Percentiles rank a stretch among this genome's conserved stretches.
phyloP scores from a whole-genome alignment of 2,888 invertebrate species.

The Acheta domesticus region DNA sequence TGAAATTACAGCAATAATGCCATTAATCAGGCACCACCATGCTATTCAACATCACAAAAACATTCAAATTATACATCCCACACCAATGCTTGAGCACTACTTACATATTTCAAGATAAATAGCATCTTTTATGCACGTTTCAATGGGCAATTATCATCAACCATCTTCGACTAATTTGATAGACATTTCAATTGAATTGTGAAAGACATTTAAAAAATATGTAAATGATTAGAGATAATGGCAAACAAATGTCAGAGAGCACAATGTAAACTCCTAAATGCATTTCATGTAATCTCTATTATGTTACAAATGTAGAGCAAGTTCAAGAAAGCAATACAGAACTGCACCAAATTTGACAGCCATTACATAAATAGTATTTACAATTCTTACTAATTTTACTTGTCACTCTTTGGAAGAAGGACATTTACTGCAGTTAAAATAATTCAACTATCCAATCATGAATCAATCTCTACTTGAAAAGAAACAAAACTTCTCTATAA shows the following conservation, averaged over 20 bases:
- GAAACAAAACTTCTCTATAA: too few species aligned
- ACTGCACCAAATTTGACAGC: background rate
- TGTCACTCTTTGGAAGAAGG: too few species aligned
- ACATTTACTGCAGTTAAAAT: too few species aligned
- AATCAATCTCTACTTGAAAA: too few species aligned
- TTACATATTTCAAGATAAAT: background rate
- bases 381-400: too few species aligned
- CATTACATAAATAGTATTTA: too few species aligned
- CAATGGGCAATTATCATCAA: background rate
- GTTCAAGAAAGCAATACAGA: background rate
- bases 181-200: background rate
- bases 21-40: background rate
- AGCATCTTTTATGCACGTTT: background rate
- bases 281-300: background rate
- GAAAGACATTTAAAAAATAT: background rate
- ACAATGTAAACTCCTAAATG: background rate
- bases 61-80: background rate
- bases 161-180: background rate
- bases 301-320: background rate
- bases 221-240: background rate
- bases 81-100: background rate
- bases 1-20: background rate
- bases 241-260: conserved; percentile 18
- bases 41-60: background rate
- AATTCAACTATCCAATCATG: too few species aligned